Evolutionary conservation across 1,140 invertebrate genomes (phyloP).

Genomic region (Littorina saxatilis): DNA sequence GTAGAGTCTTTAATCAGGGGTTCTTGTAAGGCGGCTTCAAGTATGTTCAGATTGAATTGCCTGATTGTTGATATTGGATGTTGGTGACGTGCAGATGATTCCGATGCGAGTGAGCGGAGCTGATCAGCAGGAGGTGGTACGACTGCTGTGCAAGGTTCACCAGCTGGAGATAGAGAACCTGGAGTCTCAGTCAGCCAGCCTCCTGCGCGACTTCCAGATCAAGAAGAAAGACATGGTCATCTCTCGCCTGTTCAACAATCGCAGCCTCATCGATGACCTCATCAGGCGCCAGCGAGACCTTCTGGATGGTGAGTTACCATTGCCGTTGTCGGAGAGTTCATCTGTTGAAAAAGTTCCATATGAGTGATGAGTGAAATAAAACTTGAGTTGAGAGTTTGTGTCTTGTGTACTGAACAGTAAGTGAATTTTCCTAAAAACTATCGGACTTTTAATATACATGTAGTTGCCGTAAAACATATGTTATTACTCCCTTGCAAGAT

Average conservation of each 20-base stretch:
- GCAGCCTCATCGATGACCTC: conserved; percentile 92
- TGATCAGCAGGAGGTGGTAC: conserved; percentile 90
- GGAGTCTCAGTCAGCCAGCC: conserved; percentile 89
- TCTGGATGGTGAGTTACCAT: conserved; percentile 87
- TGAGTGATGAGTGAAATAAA: too few species aligned
- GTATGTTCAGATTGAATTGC: too few species aligned
- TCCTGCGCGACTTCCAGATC: conserved; percentile 90
- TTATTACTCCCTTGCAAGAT: too few species aligned
- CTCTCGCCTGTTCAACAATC: conserved; percentile 88
- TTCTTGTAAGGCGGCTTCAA: too few species aligned
- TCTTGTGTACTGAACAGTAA: too few species aligned
- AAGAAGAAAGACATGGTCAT: conserved; percentile 88
- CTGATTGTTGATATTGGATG: neutral
- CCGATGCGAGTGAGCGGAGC: conserved; percentile 88
- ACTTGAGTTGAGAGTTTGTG: too few species aligned
- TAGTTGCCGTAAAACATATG: too few species aligned
- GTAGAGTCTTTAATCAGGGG: too few species aligned
- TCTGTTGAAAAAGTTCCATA: too few species aligned
- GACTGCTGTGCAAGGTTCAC: conserved; percentile 89
- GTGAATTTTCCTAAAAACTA: too few species aligned
- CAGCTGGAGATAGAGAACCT: conserved; percentile 94
- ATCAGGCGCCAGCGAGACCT: conserved; percentile 90
- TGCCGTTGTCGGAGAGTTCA: too few species aligned
- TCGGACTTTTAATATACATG: too few species aligned
- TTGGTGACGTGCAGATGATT: conserved; percentile 81